Base-by-base conservation (phyloP, 2,888 invertebrate species). In the Leucophora obtusa region DNA sequence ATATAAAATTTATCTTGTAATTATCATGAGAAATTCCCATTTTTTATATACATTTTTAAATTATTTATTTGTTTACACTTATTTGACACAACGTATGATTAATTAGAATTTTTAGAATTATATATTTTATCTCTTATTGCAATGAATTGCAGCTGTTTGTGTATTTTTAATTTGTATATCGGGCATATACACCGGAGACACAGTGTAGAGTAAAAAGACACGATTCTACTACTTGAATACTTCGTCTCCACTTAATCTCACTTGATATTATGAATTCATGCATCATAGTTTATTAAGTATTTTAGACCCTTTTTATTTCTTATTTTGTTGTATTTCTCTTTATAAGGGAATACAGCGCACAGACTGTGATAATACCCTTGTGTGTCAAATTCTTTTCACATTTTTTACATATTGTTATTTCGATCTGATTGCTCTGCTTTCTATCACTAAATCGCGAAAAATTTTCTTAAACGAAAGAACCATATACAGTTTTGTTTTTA, bases 361-460 rank as follows among this genome's bases (percentile, higher is more conserved):
- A 82, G 84, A 83, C 84, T 84, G 84, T 84, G 84, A 84, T 84
- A 81, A 70, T 79, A 81, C 78, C 78, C 72, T 74, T 82, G 21
- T 75, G 84, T 84, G 84, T 83, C 84, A 82, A 83, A 83, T 82
- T 82, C 69, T 72, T 76, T 70, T 69, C 21, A 35, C 11, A 24
- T 62, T 66, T 10, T n/a, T 53, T 21, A 28, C 28, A 24, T 66
- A 15, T 60, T 51, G 24, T 77, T 62, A 17, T 60, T 65, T 72
- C 47, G n/a, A 15, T 68, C 11, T 11, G 28, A 77, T 72, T 71
- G 71, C 66, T 66, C 65, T 66, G 28, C 28, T 24, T 14, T 21
- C 54, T 24, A 54, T 14, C 21, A 18, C n/a, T 18, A 10, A 54
- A 54, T 54, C 11, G 28, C 21, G 8, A 6, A 10, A 53, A 18